These are phyloP conservation scores for Chlorospingus semifuscus DNA, from an alignment of 2,797 vertebrate genomes.

Conservation along the genomic window DNA sequence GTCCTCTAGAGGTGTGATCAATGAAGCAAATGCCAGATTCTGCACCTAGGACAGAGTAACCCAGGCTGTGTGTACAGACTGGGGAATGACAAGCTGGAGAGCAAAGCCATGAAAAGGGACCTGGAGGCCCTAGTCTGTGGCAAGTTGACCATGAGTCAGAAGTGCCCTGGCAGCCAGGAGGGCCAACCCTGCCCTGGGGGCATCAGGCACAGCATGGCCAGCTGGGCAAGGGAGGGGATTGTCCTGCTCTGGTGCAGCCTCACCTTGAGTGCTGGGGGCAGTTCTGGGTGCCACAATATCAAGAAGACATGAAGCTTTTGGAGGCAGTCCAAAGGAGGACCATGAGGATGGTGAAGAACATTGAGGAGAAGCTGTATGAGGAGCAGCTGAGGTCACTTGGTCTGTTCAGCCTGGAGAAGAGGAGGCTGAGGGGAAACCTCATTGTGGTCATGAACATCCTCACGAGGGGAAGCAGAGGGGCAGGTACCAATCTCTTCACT, in stretches of 20 bases:
- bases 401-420: not conserved
- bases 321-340: not conserved
- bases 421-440: not conserved
- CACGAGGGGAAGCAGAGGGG: rapidly evolving
- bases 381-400: not conserved
- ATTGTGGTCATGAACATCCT: not conserved
- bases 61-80: not conserved
- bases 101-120: rapidly evolving
- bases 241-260: rapidly evolving
- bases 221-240: rapidly evolving
- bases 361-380: rapidly evolving
- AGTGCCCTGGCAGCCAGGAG: not conserved
- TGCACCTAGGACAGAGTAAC: not conserved
- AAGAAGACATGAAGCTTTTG: too few species aligned
- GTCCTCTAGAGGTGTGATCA: not conserved
- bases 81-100: not conserved
- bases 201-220: not conserved
- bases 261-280: not conserved
- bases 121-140: rapidly evolving
- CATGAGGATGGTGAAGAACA: rapidly evolving
- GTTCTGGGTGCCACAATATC: rapidly evolving
- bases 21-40: not conserved
- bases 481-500: too few species aligned
- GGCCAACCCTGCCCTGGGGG: rapidly evolving
- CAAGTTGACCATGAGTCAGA: not conserved